Evolutionary conservation across 1,140 invertebrate species (phyloP).

Genomic region (Trachelipus rathkii): DNA sequence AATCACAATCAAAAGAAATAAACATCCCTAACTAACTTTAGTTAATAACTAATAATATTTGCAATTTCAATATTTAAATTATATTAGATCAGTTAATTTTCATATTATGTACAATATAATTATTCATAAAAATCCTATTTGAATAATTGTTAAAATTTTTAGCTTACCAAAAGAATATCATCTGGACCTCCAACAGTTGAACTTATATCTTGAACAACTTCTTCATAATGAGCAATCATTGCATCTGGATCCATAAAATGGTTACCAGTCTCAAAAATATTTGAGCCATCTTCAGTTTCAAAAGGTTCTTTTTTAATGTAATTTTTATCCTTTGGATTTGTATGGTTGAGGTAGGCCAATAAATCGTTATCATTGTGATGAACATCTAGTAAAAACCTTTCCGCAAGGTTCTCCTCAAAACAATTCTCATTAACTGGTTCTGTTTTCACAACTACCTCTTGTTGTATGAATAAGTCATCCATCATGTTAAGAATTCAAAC

Average conservation of each 20-base stretch:
- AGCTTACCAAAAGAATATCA: neutral
- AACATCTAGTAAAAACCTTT: neutral
- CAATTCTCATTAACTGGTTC: neutral
- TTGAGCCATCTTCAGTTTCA: neutral
- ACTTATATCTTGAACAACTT: neutral
- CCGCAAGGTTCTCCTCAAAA: neutral
- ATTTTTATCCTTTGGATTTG: neutral
- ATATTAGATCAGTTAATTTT: too few relatives aligned
- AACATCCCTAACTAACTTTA: too few relatives aligned
- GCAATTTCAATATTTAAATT: too few relatives aligned
- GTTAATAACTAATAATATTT: too few relatives aligned
- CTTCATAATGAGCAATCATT: neutral
- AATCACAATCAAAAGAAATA: too few relatives aligned
- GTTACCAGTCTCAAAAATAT: neutral
- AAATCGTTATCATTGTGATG: neutral
- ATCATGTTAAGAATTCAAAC: neutral
- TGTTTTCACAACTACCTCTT: neutral
- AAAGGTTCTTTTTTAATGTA: neutral
- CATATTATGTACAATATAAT: too few relatives aligned
- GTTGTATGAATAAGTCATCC: neutral
- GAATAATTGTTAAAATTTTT: too few relatives aligned
- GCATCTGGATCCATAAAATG: constrained; percentile 10
- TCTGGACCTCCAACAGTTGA: neutral
- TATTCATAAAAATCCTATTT: too few relatives aligned
- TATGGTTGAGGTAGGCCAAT: neutral